Evolutionary conservation across 2,113 vertebrate species (phyloP), one percentile per base, ranked within the genome.

Genomic region (Philantomba maxwellii): DNA sequence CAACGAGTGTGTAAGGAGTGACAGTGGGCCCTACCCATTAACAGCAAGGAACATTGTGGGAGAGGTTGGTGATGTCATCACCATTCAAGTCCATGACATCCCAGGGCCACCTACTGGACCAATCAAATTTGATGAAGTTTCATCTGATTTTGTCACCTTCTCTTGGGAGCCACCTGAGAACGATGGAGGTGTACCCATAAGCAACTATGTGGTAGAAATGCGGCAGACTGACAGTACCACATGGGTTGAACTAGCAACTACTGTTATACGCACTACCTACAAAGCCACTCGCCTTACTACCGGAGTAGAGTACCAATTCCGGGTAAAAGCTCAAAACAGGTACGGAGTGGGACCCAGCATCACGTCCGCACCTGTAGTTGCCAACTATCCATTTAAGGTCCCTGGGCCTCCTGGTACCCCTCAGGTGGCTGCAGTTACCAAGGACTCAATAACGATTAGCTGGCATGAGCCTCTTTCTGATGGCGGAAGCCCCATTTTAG

Each of bases 331-430:
- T 96, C 99, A 99, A 98, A 99, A 99, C 93, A 99, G 99, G 98
- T 99, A 99, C 39, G 99, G 99, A 96, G 98, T 98, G 97, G 99
- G 99, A 84, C 99, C 99, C 91, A 98, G 99, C 93, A 99, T 99
- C 92, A 99, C 98, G 70, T 99, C 99, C 97, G 99, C 99, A 58
- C 92, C 99, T 96, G 96, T 99, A 39, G 98, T 99, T 97, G 99
- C 99, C 98, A 99, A 98, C 87, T 99, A 99, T 98, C 99, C 99
- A 92, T 99, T 99, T 98, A 99, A 99, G 97, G 99, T 98, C 25
- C 99, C 99, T 91, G 99, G 99, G 9, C 99, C 99, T 97, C 99
- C 99, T 96, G 99, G 99, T 57, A 99, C 99, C 95, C 99, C 99
- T 88, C 99, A 99, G 75, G 98, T 99, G 97, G 99, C 99, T 88